Evolutionary conservation across 1,140 invertebrate genomes (phyloP).

Genomic region (Drosophila chauvacae): DNA sequence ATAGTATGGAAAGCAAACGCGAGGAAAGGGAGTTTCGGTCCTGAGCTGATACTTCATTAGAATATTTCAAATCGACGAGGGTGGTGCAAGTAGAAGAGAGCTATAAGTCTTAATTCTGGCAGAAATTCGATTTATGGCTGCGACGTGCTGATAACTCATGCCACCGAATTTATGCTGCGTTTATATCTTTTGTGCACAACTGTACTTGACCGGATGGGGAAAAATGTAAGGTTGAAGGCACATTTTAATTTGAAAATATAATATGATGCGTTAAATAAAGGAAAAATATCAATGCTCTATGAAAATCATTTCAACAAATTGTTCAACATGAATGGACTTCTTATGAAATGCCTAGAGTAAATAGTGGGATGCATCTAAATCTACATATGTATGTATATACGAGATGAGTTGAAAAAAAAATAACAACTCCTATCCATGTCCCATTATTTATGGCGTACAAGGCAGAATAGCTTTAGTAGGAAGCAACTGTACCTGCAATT

Average conservation of each 20-base stretch:
- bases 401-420: not conserved
- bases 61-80: conserved; percentile 49
- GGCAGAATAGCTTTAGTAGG: not conserved
- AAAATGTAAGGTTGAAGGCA: not conserved
- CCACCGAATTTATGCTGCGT: conserved; percentile 34
- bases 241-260: not conserved
- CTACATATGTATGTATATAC: too few relatives aligned
- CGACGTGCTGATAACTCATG: conserved; percentile 81
- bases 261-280: not conserved
- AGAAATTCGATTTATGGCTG: conserved; percentile 80
- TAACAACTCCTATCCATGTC: not conserved
- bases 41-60: conserved; percentile 68
- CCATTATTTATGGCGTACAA: conserved; percentile 26
- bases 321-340: not conserved
- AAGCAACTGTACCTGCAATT: conserved; percentile 3
- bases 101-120: conserved; percentile 81
- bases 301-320: not conserved
- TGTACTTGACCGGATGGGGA: conserved; percentile 15
- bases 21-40: conserved; percentile 16
- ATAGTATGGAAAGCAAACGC: conserved; percentile 29
- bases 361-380: not conserved
- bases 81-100: conserved; percentile 18
- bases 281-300: not conserved
- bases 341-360: not conserved
- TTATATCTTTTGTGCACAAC: conserved; percentile 14